A percentile compares a stretch with the other conserved stretches of the same genome.
Conservation (phyloP, 2,797 vertebrate genomes). For the Podargus strigoides region DNA sequence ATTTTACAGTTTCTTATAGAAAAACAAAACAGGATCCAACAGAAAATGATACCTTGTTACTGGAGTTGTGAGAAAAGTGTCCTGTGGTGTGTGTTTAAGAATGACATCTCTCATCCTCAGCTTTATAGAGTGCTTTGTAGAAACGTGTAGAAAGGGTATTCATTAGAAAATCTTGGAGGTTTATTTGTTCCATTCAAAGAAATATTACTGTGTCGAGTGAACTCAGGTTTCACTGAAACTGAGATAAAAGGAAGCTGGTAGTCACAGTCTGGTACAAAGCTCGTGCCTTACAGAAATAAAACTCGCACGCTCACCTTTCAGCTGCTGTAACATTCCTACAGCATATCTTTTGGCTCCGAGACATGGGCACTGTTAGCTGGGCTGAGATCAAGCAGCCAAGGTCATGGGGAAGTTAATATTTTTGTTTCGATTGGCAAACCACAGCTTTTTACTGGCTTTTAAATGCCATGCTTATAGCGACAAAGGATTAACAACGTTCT, state of each 20-base stretch:
- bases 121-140: background rate
- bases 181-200: constrained; percentile 20
- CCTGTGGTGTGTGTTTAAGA: background rate
- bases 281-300: background rate
- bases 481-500: background rate
- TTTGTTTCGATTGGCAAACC: background rate
- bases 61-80: background rate
- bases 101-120: background rate
- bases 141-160: background rate
- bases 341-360: background rate
- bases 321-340: background rate
- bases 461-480: background rate
- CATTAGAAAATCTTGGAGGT: constrained; percentile 12
- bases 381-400: background rate
- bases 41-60: background rate
- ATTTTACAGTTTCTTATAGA: background rate
- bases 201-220: background rate
- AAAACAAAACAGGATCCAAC: background rate
- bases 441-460: background rate
- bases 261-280: background rate
- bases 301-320: background rate
- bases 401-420: background rate
- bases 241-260: background rate
- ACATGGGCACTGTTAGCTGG: background rate
- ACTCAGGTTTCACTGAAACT: background rate